Evolutionary conservation across 2,113 vertebrate species (phyloP).

Genomic region (Dasyornis broadbenti): DNA sequence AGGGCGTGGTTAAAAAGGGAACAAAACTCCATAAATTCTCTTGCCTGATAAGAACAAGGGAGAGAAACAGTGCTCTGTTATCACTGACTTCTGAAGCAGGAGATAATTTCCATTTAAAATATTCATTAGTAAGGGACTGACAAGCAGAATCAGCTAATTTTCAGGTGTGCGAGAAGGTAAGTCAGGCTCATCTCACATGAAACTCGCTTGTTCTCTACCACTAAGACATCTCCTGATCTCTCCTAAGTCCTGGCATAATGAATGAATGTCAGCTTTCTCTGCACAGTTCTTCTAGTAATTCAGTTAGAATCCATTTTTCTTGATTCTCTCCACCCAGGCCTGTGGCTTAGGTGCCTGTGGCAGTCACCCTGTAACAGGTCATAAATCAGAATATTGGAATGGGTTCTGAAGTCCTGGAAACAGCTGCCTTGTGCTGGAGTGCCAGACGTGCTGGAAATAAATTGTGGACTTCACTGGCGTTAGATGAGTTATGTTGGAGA

Average conservation of each 20-base stretch:
- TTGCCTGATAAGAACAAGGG: background rate
- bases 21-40: background rate
- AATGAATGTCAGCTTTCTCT: background rate
- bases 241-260: background rate
- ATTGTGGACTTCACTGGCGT: slow-evolving; percentile 3
- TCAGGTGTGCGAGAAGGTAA: background rate
- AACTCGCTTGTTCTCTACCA: background rate
- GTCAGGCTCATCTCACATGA: background rate
- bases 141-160: background rate
- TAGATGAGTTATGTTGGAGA: background rate
- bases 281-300: background rate
- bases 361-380: background rate
- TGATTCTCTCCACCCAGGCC: background rate
- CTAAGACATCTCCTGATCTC: background rate
- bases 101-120: background rate
- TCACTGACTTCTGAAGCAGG: background rate
- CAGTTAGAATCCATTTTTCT: background rate
- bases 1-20: background rate
- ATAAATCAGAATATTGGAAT: slow-evolving; percentile 35
- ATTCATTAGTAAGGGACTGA: background rate
- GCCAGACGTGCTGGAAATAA: background rate
- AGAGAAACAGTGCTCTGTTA: background rate
- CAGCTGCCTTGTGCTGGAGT: background rate
- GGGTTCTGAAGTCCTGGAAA: background rate
- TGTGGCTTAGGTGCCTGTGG: background rate